Evolutionary conservation across 2,888 invertebrate genomes (phyloP), one percentile per base, ranked within the genome.

Genomic region (Lapara coniferarum): DNA sequence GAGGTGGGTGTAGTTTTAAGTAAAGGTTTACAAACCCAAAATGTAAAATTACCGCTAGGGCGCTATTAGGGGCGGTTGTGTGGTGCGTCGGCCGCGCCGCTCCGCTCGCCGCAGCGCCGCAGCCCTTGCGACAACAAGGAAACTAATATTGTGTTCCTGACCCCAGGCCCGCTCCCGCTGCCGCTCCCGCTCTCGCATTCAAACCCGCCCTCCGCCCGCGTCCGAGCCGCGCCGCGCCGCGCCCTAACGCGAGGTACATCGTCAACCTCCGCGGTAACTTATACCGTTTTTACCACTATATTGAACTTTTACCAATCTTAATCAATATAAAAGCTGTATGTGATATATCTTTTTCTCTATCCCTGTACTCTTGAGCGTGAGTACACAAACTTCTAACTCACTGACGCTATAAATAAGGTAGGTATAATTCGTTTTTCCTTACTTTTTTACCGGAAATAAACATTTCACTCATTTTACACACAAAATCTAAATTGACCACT

Each of bases 51-150:
- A 92, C 92, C 93, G 93, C 92, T 92, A 93, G 88, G 90, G 92
- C 92, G 91, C 91, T 90, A 91, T 87, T 89, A 92, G 90, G 81
- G 91, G 92, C 92, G 92, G 91, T 90, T 81, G 90, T 85, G 91
- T 89, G 89, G 81, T 84, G 87, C 87, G 85, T 87, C 88, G 89
- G 90, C 89, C 89, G 87, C 85, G 88, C 88, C 90, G 90, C 91
- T 89, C 91, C 92, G 89, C 89, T 88, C 89, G 90, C 91, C 88
- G 91, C 92, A 86, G 89, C 90, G 89, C 93, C 91, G 92, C 90
- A 88, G 91, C 93, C 94, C 94, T 94, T 94, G 93, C 93, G 94
- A 94, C 93, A 94, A 94, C 94, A 94, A 94, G 91, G 93, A 94
- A 94, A 94, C 94, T 94, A 94, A 94, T 94, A 93, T 94, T 94